Evolutionary conservation across 1,140 invertebrate genomes (phyloP).

Genomic region (Drosophila ohnishii): DNA sequence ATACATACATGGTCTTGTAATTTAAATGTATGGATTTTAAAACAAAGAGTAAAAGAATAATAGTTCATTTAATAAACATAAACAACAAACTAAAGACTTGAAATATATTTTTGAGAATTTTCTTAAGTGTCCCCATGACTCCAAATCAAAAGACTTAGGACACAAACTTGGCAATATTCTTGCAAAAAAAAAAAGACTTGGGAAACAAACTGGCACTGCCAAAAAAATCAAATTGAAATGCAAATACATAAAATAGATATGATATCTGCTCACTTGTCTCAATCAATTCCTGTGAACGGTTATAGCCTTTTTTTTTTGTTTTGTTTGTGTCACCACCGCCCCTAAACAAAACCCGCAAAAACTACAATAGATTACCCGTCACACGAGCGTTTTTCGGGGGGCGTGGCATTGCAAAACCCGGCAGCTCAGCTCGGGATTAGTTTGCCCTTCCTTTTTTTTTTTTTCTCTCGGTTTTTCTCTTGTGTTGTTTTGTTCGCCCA

Average conservation of each 20-base stretch:
- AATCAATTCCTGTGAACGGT: slow-evolving; percentile 20
- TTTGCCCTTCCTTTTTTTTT: not conserved
- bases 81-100: not conserved
- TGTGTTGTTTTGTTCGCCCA: slow-evolving; percentile 12
- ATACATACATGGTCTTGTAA: no score
- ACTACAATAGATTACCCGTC: not conserved
- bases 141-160: slow-evolving; percentile 10
- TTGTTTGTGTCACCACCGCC: slow-evolving; percentile 14
- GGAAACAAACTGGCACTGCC: not conserved
- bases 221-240: not conserved
- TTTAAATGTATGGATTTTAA: no score
- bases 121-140: not conserved
- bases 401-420: slow-evolving; percentile 31
- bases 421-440: slow-evolving; percentile 26
- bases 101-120: not conserved
- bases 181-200: not conserved
- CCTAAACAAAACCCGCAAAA: slow-evolving; percentile 21
- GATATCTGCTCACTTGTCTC: not conserved
- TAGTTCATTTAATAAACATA: no score
- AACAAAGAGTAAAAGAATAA: no score
- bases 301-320: slow-evolving; percentile 1
- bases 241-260: not conserved
- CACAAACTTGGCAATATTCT: slow-evolving; percentile 1
- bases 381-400: slow-evolving; percentile 20
- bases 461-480: not conserved